These are phyloP conservation scores for Stichopus chloronotus DNA, from an alignment of 35 echinoderm and acorn worm genomes.

Conservation along the genomic window DNA sequence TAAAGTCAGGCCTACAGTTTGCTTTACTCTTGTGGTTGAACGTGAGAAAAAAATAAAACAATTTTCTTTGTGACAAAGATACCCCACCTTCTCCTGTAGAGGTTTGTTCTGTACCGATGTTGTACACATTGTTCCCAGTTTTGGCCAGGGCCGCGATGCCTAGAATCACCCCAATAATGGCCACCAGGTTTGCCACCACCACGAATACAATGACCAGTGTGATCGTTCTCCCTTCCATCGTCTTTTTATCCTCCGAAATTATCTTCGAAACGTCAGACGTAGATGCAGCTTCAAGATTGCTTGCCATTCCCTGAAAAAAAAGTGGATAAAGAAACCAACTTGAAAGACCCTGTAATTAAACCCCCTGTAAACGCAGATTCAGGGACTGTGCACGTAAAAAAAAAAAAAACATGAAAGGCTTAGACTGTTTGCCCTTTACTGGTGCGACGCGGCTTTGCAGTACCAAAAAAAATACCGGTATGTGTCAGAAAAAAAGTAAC, in stretches of 20 bases:
- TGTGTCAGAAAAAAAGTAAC: no score
- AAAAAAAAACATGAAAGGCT: no score
- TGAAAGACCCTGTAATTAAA: not conserved
- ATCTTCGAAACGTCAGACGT: constrained; percentile 1
- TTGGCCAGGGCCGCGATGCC: constrained; percentile 35
- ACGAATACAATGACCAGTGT: constrained; percentile 13
- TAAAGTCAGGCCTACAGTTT: no score
- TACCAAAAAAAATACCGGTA: no score
- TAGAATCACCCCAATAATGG: constrained; percentile 28
- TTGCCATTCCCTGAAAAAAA: not conserved
- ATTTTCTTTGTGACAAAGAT: no score
- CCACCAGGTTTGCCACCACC: constrained; percentile 17
- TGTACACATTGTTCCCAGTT: not conserved
- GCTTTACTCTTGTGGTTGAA: no score
- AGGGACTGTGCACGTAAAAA: no score
- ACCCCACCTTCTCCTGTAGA: not conserved
- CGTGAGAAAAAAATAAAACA: no score
- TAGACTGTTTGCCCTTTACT: no score
- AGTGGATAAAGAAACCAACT: not conserved
- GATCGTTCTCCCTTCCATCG: not conserved
- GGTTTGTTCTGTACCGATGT: not conserved
- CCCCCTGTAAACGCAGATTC: not conserved
- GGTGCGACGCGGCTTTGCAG: no score
- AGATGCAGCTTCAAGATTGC: not conserved
- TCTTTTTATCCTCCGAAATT: constrained; percentile 8